Percentiles rank a stretch among this genome's conserved stretches.
phyloP scores from a whole-genome alignment of 2,888 invertebrate genomes.

The Halocaridina rubra region DNA sequence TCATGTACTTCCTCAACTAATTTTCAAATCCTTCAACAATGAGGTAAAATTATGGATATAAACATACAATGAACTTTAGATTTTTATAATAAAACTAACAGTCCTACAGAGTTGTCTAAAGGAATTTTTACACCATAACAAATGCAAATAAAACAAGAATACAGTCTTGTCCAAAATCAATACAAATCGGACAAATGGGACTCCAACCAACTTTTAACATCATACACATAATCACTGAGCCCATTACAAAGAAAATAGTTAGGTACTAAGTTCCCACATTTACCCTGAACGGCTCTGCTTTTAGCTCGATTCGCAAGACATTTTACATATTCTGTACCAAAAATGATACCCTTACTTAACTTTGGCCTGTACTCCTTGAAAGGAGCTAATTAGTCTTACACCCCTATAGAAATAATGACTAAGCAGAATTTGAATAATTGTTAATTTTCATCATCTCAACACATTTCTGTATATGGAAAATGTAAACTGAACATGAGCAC shows the following conservation, averaged over 20 bases:
- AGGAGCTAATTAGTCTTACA: background rate
- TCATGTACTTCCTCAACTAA: conserved; percentile 13
- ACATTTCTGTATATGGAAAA: background rate
- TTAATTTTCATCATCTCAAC: no score
- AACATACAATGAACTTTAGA: conserved; percentile 53
- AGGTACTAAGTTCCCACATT: conserved; percentile 45
- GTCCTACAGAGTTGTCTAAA: conserved; percentile 54
- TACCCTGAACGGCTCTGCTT: conserved; percentile 38
- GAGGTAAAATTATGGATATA: conserved; percentile 55
- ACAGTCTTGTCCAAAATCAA: conserved; percentile 39
- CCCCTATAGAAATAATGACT: background rate
- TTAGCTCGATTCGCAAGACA: conserved; percentile 16
- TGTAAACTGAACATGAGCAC: conserved; percentile 36
- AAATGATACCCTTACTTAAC: no score
- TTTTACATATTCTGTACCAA: no score
- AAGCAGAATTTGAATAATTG: no score
- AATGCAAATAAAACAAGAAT: conserved; percentile 54
- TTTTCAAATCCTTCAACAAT: conserved; percentile 54
- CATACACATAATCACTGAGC: conserved; percentile 23
- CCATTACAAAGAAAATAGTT: conserved; percentile 20
- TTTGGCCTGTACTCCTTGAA: no score
- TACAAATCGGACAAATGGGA: conserved; percentile 42
- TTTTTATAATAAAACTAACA: conserved; percentile 57
- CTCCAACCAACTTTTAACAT: conserved; percentile 29
- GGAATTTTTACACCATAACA: conserved; percentile 56